Conservation (phyloP, 1,140 invertebrate genomes). For the Drosophila paulistorum region DNA sequence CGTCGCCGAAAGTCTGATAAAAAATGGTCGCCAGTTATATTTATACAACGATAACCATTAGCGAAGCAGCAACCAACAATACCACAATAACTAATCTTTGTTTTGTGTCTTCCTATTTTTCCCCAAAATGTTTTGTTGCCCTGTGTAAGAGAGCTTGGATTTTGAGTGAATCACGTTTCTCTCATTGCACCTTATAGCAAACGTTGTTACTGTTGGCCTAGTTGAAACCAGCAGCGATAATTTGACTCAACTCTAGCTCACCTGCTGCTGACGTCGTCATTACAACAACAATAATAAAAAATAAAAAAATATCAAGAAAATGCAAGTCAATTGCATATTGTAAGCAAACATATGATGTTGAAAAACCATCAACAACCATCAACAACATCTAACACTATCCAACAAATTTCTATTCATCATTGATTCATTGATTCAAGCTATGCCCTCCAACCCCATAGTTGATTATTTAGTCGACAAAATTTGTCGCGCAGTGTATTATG, state of each 20-base stretch:
- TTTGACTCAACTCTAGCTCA: constrained; percentile 25
- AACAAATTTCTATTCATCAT: constrained; percentile 52
- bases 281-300: constrained; percentile 28
- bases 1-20: constrained; percentile 23
- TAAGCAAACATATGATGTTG: constrained; percentile 48
- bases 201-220: constrained; percentile 48
- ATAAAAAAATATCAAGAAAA: constrained; percentile 19
- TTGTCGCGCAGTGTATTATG: constrained; percentile 9
- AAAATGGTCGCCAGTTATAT: constrained; percentile 35
- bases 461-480: constrained; percentile 15
- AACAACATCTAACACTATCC: constrained; percentile 52
- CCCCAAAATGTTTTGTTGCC: constrained; percentile 9
- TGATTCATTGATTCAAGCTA: too few species aligned
- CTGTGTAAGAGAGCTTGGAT: constrained; percentile 27
- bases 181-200: neutral
- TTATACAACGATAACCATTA: constrained; percentile 42
- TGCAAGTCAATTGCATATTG: constrained; percentile 46
- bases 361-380: constrained; percentile 22
- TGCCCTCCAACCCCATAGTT: constrained; percentile 26
- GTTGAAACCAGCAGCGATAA: constrained; percentile 34
- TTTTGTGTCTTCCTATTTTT: constrained; percentile 5
- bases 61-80: constrained; percentile 3
- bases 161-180: constrained; percentile 1
- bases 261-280: constrained; percentile 38
- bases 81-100: constrained; percentile 5